Evolutionary conservation across 2,113 vertebrate species (phyloP).

Genomic region (human): DNA sequence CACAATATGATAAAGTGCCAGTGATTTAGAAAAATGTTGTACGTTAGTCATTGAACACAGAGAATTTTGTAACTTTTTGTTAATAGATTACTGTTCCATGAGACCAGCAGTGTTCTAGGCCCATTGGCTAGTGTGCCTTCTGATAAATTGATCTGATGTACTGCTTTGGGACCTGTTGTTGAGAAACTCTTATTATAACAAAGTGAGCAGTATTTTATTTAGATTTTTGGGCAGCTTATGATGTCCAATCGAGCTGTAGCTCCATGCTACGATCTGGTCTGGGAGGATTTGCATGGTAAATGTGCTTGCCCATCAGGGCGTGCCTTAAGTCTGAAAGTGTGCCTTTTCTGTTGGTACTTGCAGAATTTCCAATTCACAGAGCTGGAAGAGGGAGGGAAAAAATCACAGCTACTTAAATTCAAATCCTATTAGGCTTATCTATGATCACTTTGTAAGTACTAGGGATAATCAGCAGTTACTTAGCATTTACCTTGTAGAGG

Average conservation of each 20-base stretch:
- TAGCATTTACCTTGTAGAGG: conserved; percentile 52
- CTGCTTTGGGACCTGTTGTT: background rate
- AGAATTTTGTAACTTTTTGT: background rate
- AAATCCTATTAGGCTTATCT: conserved; percentile 74
- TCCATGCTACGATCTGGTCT: background rate
- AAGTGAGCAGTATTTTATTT: background rate
- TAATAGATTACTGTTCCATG: background rate
- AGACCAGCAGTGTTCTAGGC: background rate
- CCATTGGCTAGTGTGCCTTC: background rate
- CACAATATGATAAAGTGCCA: background rate
- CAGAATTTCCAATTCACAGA: conserved; percentile 62
- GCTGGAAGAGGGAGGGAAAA: background rate
- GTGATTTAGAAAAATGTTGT: background rate
- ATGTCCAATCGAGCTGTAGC: background rate
- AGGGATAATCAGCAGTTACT: conserved; percentile 65
- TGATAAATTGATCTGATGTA: background rate
- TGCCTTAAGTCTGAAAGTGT: background rate
- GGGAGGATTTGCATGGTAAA: background rate
- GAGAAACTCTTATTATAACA: background rate
- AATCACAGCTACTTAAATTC: conserved; percentile 61
- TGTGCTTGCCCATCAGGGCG: background rate
- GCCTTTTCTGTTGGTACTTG: background rate
- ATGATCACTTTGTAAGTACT: conserved; percentile 67
- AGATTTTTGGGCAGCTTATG: background rate
- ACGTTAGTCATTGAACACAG: background rate